Evolutionary conservation across 2,888 invertebrate species (phyloP).

Genomic region (Syritta pipiens): DNA sequence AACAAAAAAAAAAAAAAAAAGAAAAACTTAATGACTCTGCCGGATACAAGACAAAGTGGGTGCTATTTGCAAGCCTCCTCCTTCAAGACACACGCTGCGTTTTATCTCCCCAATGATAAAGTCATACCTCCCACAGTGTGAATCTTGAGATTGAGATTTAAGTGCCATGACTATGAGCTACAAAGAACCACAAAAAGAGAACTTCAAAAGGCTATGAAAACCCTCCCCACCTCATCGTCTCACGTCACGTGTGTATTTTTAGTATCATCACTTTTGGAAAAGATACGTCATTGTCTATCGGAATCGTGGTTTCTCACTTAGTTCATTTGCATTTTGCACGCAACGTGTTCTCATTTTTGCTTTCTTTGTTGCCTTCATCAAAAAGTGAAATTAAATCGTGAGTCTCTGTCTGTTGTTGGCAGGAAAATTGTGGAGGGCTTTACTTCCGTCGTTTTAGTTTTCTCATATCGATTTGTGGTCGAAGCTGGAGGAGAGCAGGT

Average conservation of each 20-base stretch:
- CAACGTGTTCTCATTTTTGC: constrained; percentile 28
- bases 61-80: constrained; percentile 23
- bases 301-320: constrained; percentile 26
- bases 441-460: no score
- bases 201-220: no score
- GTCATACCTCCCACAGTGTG: constrained; percentile 39
- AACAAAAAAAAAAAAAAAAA: constrained; percentile 31
- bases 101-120: constrained; percentile 46
- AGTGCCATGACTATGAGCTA: no score
- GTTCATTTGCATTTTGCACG: constrained; percentile 64
- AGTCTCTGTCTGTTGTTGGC: no score
- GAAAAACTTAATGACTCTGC: constrained; percentile 41
- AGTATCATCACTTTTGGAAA: constrained; percentile 45
- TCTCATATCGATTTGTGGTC: constrained; percentile 49
- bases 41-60: constrained; percentile 40
- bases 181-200: no score
- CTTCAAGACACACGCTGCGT: constrained; percentile 35
- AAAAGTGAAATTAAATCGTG: background rate
- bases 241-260: constrained; percentile 55
- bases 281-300: constrained; percentile 38
- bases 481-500: constrained; percentile 37
- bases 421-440: no score
- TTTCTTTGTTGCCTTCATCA: background rate
- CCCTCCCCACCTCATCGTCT: background rate
- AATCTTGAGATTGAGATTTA: constrained; percentile 55